A percentile compares a stretch with the other conserved stretches of the same genome.
phyloP scores from a whole-genome alignment of 2,797 vertebrate genomes.

The Poecilia velifera region DNA sequence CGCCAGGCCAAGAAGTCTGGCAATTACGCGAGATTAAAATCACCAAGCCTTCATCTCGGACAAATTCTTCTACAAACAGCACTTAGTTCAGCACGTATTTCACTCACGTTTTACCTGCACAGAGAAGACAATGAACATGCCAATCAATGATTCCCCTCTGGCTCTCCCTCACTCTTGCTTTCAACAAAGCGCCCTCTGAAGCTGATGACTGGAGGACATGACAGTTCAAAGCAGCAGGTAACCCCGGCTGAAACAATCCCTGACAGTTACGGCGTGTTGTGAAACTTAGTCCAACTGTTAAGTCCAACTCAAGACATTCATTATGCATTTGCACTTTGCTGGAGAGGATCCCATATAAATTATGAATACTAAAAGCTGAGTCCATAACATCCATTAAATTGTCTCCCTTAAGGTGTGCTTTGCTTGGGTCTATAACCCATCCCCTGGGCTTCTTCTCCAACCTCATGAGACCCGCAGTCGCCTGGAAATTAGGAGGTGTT shows the following conservation, averaged over 20 bases:
- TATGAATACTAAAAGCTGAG: conserved; percentile 87
- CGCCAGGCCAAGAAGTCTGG: conserved; percentile 23
- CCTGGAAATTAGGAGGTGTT: conserved; percentile 36
- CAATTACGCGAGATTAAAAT: conserved; percentile 23
- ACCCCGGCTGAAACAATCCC: conserved; percentile 52
- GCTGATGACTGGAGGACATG: conserved; percentile 55
- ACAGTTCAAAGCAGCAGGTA: conserved; percentile 71
- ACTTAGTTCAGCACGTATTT: conserved; percentile 36
- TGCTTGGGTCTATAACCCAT: conserved; percentile 57
- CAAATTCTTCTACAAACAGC: conserved; percentile 20
- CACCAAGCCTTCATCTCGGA: conserved; percentile 19
- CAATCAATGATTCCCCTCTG: conserved; percentile 57
- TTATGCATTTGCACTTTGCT: conserved; percentile 84
- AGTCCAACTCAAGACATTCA: conserved; percentile 79
- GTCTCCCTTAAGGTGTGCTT: conserved; percentile 73
- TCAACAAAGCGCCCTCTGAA: conserved; percentile 44
- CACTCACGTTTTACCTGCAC: conserved; percentile 20
- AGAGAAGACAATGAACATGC: conserved; percentile 28
- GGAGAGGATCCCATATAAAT: conserved; percentile 82
- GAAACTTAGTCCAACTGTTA: conserved; percentile 75
- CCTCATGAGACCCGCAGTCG: conserved; percentile 47
- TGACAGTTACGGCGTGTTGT: conserved; percentile 76
- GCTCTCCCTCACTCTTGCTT: conserved; percentile 39
- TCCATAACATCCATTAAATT: conserved; percentile 83
- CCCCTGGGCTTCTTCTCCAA: conserved; percentile 48